Evolutionary conservation across 2,888 invertebrate species (phyloP).

Genomic region (Odontocolon sp.): DNA sequence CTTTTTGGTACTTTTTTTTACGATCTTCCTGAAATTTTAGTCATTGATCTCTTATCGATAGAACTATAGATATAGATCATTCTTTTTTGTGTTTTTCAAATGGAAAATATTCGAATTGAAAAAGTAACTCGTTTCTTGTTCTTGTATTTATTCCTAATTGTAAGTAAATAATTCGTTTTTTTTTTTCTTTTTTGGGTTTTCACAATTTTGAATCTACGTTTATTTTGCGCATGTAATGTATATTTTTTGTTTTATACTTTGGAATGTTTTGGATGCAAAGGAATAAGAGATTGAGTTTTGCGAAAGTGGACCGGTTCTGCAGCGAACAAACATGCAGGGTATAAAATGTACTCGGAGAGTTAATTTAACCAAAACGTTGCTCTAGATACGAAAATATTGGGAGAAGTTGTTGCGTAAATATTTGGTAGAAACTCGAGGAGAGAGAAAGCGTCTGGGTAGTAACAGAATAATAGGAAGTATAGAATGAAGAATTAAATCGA

Average conservation of each 20-base stretch:
- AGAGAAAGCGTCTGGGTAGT: not conserved
- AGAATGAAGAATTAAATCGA: slow-evolving; percentile 13
- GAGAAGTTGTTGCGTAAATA: slow-evolving; percentile 9
- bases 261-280: no score
- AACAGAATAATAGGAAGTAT: no score
- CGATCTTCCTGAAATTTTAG: not conserved
- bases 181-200: no score
- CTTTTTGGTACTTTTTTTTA: no score
- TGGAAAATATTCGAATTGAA: not conserved
- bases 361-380: slow-evolving; percentile 1
- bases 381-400: slow-evolving; percentile 26
- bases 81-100: not conserved
- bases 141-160: no score
- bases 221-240: not conserved
- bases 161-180: no score
- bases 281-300: slow-evolving; percentile 16
- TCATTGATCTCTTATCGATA: no score
- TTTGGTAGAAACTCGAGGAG: slow-evolving; percentile 13
- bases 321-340: not conserved
- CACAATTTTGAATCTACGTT: no score
- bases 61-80: not conserved
- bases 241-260: slow-evolving; percentile 4
- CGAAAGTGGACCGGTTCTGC: slow-evolving; percentile 31
- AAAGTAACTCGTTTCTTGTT: no score
- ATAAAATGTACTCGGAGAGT: not conserved